Evolutionary conservation across 2,888 invertebrate species (phyloP).

Genomic region (Drosophila melanosoma): DNA sequence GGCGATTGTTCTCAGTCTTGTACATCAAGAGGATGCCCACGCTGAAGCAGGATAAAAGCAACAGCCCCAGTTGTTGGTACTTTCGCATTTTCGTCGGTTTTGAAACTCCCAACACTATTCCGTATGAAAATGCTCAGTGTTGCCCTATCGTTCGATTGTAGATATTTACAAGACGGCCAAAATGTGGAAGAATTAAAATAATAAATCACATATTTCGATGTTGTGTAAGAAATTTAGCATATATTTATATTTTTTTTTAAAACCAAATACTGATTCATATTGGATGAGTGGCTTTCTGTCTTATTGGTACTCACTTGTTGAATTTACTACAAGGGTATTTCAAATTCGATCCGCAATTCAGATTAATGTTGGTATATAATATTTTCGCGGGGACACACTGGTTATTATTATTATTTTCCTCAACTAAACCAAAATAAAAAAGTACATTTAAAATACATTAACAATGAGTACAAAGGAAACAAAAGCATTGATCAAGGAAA

Average conservation of each 20-base stretch:
- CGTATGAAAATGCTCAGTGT: constrained; percentile 32
- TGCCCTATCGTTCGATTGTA: constrained; percentile 11
- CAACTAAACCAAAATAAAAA: constrained; percentile 15
- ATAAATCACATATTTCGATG: background rate
- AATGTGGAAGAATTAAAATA: background rate
- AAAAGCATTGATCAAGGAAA: constrained; percentile 91
- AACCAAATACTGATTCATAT: background rate
- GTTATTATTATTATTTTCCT: constrained; percentile 7
- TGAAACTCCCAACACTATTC: constrained; percentile 11
- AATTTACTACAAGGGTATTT: constrained; percentile 9
- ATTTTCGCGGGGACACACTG: constrained; percentile 41
- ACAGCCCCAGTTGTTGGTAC: constrained; percentile 91
- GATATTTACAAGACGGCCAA: background rate
- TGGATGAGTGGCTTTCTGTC: background rate
- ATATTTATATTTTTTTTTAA: background rate
- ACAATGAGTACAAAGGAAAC: constrained; percentile 86
- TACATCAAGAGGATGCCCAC: constrained; percentile 91
- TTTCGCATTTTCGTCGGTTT: constrained; percentile 88
- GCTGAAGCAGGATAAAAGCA: constrained; percentile 90
- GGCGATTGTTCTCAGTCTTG: constrained; percentile 93
- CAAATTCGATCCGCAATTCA: background rate
- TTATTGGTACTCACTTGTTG: background rate
- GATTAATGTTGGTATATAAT: constrained; percentile 1
- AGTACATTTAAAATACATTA: background rate
- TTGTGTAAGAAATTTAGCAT: background rate